Conservation (phyloP, 2,113 vertebrate species). For the Neolamprologus fasciatus region DNA sequence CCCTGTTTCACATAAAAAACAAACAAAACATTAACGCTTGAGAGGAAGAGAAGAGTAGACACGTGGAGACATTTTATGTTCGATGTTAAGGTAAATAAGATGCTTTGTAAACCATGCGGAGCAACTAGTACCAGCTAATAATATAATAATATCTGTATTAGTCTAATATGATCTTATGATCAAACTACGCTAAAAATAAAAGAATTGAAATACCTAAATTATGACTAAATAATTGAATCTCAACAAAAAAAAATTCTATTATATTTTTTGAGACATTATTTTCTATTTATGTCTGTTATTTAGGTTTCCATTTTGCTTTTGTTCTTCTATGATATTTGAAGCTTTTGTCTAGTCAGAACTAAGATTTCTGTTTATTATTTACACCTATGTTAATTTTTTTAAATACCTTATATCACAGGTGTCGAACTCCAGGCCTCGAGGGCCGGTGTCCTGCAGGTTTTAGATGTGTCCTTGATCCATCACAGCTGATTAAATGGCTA, state of each 20-base stretch:
- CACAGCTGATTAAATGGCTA: too few species aligned
- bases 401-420: background rate
- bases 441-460: too few species aligned
- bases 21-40: background rate
- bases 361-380: background rate
- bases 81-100: background rate
- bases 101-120: background rate
- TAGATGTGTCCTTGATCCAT: too few species aligned
- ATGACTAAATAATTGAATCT: background rate
- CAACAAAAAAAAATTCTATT: background rate
- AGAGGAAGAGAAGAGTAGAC: background rate
- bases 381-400: accelerated
- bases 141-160: background rate
- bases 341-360: background rate
- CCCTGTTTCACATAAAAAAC: background rate
- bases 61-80: accelerated
- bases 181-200: background rate
- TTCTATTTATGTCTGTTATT: background rate
- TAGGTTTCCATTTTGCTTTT: background rate
- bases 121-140: background rate
- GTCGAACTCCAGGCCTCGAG: too few species aligned
- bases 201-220: background rate
- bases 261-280: background rate
- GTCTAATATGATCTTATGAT: background rate
- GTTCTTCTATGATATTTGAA: background rate